A percentile compares a stretch with the other conserved stretches of the same genome.
Evolutionary conservation across 2,113 vertebrate species (phyloP).

Genomic region (Austrofundulus limnaeus): DNA sequence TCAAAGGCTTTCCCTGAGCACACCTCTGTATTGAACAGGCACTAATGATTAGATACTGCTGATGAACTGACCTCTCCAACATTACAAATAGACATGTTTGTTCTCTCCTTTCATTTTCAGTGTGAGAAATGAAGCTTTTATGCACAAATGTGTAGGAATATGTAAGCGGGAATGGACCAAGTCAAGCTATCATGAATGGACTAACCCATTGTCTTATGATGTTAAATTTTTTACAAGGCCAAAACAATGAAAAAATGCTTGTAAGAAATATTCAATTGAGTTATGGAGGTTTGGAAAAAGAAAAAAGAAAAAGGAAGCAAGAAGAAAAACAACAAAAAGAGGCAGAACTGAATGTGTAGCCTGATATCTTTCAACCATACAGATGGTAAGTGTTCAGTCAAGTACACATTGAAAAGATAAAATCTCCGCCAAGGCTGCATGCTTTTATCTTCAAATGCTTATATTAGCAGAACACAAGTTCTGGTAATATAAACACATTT

Average conservation of each 20-base stretch:
- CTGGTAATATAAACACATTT: slow-evolving; percentile 41
- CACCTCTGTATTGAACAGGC: neutral
- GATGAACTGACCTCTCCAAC: neutral
- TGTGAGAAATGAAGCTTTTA: too few species aligned
- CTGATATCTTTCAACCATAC: slow-evolving; percentile 26
- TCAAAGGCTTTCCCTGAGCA: neutral
- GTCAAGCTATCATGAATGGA: neutral
- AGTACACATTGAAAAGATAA: slow-evolving; percentile 18
- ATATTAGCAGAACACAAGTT: slow-evolving; percentile 16
- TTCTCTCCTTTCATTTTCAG: neutral
- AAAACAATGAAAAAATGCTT: neutral
- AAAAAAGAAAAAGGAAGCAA: too few species aligned
- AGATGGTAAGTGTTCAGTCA: slow-evolving; percentile 24
- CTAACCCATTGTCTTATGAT: neutral
- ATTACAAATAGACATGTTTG: neutral
- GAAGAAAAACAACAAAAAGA: too few species aligned
- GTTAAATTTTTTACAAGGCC: neutral
- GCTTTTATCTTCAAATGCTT: slow-evolving; percentile 34
- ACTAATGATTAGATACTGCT: neutral
- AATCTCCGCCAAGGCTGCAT: slow-evolving; percentile 15
- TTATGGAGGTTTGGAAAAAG: neutral
- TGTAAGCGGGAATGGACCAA: neutral
- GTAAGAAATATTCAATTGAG: neutral
- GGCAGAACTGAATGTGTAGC: neutral
- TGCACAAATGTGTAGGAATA: neutral